Base-by-base conservation (phyloP, 2,888 invertebrate species). In the Ptychoptera albimana region DNA sequence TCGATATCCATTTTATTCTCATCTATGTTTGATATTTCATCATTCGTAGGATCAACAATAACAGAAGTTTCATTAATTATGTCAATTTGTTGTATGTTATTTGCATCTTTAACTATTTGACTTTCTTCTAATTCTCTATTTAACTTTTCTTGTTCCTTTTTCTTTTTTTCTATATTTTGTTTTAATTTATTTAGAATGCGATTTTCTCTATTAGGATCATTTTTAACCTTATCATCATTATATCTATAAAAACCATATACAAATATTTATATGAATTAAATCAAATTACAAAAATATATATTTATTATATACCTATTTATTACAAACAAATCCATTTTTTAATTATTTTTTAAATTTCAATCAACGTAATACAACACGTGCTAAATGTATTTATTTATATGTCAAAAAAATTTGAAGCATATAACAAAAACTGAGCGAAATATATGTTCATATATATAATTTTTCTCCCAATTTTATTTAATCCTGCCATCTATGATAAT, bases 281-380 rank as follows among this genome's bases (percentile, higher is more conserved):
- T 39, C 13, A 13, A 32, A 32, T 31, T 8, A 8, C 39, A 44
- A 40, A 32, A 35, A 43, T 40, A 45, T 34, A 23, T 39, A 46
- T 48, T 31, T 30, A 34, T 39, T 14, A 10, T 14, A 38, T 64
- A 81, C 82, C 82, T 74, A 56, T 81, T 78, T 43, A 82, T 72
- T 49, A 79, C 70, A 57, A 82, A 82, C 51, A 82, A 67, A 64
- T 79, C 79, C 82, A 82, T 80, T 51, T 38, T 44, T 11, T 13
- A 23, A 5, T 23, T 23, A 23, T 23, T 23, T 3, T 23, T 23
- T 23, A 23, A n/a, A n/a, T n/a, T 23, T 23, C 7, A 23, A 23
- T 23, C 23, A 23, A 3, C 23, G 3, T 23, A 23, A 23, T 23
- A 23, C 23, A 23, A 23, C 7, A 23, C 23, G n/a, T n/a, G n/a